Base-by-base conservation (phyloP, 2,888 invertebrate genomes). In the Cerceris ruficornis region DNA sequence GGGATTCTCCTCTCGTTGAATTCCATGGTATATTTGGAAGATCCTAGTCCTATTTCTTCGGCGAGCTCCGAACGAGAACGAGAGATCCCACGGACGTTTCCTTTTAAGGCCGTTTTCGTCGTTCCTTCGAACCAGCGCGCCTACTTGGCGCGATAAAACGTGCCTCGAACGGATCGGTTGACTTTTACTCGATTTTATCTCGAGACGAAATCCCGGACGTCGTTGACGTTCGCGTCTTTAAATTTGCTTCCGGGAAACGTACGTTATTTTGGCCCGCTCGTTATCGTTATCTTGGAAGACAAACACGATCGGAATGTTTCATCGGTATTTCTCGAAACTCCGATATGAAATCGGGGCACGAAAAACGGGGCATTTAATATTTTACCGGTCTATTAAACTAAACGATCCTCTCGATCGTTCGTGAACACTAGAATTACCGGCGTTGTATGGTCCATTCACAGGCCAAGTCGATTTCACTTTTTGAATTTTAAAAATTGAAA, bases 51-150 rank as follows among this genome's bases (percentile, higher is more conserved):
- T 8, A 13, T 55, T 55, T 17, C 55, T 55, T n/a, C 9, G 55
- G 17, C 28, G 28, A 28, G 28, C 28, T 7, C 11, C 28, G 7
- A 17, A 9, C 28, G 55, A 8, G 17, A 28, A 55, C 17, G 55
- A 55, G 17, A 8, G 55, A 55, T 11, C 28, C 55, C 55, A 7
- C 17, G 13, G 13, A 55, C 55, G 17, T 55, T 15, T 7, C 55
- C 55, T 74, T 77, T 77, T 77, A 83, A 70, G 77, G 81, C 50
- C 8, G 64, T 77, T 82, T 80, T 77, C 77, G 60, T 75, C 73
- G 69, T 70, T 77, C 77, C 41, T 28, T 15, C 42, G 59, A 50
- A 52, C 39, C 60, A 17, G 55, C 66, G 50, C 49, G 75, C 54
- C 65, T 60, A 52, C 80, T 41, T 28, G 28, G 14, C 9, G 42